Conservation (phyloP, 2,113 vertebrate species). For the Ondatra zibethicus region DNA sequence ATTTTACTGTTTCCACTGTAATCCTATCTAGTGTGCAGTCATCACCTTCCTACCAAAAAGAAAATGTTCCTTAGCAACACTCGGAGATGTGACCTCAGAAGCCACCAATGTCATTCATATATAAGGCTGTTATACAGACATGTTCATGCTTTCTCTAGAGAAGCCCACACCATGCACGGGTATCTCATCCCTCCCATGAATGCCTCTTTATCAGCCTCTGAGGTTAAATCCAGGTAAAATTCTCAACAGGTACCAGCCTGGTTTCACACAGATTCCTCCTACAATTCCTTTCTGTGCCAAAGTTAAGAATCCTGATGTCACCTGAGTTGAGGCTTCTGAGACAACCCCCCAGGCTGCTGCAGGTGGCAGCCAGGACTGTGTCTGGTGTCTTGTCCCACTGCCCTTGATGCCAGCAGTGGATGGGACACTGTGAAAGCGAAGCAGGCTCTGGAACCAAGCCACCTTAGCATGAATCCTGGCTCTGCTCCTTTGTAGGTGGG, state of each 20-base stretch:
- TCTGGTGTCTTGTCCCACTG: neutral
- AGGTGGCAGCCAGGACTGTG: neutral
- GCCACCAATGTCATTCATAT: neutral
- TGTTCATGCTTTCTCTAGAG: neutral
- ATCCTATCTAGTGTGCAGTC: neutral
- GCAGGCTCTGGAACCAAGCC: neutral
- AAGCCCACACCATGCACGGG: neutral
- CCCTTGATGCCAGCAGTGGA: no score
- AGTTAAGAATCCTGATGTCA: neutral
- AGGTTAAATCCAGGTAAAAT: neutral
- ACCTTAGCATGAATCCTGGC: neutral
- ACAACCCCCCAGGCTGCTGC: neutral
- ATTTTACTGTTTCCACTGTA: neutral
- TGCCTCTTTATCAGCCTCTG: neutral
- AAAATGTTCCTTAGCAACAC: neutral
- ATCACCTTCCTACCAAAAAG: neutral
- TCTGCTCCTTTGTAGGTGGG: accelerated
- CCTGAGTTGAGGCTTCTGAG: neutral
- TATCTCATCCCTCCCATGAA: neutral
- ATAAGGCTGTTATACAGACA: neutral
- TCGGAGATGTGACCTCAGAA: neutral
- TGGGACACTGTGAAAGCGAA: neutral
- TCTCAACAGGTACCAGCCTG: neutral
- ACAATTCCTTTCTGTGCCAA: neutral
- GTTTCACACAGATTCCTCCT: neutral